phyloP scores from a whole-genome alignment of 2,113 vertebrate genomes.

The Theristicus caerulescens region DNA sequence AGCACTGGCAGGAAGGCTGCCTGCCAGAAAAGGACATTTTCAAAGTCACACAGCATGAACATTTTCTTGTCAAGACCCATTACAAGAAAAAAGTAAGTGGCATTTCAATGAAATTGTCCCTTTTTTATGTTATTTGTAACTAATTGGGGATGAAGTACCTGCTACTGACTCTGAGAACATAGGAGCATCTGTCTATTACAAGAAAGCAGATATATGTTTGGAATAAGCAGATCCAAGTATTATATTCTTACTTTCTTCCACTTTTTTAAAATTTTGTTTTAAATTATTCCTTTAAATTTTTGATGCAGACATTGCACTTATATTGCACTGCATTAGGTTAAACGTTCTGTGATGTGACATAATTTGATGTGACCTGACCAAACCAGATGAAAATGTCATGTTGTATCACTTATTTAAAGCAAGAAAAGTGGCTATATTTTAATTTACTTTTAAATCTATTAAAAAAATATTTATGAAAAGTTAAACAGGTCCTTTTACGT shows the following conservation, averaged over 20 bases:
- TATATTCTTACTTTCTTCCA: background rate
- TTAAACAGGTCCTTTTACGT: background rate
- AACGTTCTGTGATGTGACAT: background rate
- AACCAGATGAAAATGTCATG: constrained; percentile 18
- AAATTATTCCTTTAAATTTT: background rate
- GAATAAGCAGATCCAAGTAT: background rate
- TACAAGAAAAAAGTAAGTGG: constrained; percentile 50
- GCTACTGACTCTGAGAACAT: background rate
- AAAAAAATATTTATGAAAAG: background rate
- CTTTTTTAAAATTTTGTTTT: background rate
- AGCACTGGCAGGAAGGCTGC: constrained; percentile 7
- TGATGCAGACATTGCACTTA: background rate
- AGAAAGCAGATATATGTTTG: background rate
- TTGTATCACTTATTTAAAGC: background rate
- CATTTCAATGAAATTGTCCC: constrained; percentile 18
- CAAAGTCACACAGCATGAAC: constrained; percentile 63
- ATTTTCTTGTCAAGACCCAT: constrained; percentile 55
- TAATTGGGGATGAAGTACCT: background rate
- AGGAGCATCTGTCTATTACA: background rate
- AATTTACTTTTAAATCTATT: background rate
- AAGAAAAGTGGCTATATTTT: background rate
- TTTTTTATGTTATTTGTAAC: background rate
- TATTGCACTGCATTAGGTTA: background rate
- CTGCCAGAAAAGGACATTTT: constrained; percentile 58
- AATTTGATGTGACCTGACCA: constrained; percentile 29